Percentiles rank a stretch among this genome's conserved stretches.
phyloP scores from a whole-genome alignment of 1,140 invertebrate species.

The Ostrea denselamellosa region DNA sequence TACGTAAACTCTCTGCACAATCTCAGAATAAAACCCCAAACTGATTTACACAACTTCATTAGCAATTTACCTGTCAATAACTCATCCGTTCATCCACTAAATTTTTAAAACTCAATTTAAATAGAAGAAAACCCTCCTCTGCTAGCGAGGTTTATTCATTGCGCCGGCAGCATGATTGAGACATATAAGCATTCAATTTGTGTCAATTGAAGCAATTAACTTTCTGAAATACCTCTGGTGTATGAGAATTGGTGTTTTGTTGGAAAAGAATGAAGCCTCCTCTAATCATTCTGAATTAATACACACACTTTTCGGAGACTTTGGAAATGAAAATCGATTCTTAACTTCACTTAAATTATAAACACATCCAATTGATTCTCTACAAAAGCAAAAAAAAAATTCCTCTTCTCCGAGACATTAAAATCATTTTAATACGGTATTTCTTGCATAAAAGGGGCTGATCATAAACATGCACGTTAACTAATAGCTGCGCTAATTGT shows the following conservation, averaged over 20 bases:
- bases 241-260: constrained; percentile 21
- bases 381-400: background rate
- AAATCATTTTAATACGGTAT: constrained; percentile 14
- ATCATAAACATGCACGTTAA: constrained; percentile 31
- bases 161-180: background rate
- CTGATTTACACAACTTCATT: constrained; percentile 27
- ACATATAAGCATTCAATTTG: constrained; percentile 20
- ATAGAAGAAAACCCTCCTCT: background rate
- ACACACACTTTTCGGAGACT: background rate
- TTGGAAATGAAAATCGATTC: constrained; percentile 26
- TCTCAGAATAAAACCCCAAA: background rate
- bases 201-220: constrained; percentile 35
- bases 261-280: background rate
- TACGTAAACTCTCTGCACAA: background rate
- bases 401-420: background rate
- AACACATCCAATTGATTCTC: background rate
- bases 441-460: constrained; percentile 24
- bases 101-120: constrained; percentile 37
- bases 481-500: constrained; percentile 34
- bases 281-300: constrained; percentile 10
- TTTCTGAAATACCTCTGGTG: constrained; percentile 31
- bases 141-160: background rate
- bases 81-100: constrained; percentile 25
- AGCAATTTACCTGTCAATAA: constrained; percentile 3
- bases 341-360: constrained; percentile 31